A percentile compares a stretch with the other conserved stretches of the same genome.
Evolutionary conservation across 2,113 vertebrate genomes (phyloP).

Genomic region (Saccopteryx leptura): DNA sequence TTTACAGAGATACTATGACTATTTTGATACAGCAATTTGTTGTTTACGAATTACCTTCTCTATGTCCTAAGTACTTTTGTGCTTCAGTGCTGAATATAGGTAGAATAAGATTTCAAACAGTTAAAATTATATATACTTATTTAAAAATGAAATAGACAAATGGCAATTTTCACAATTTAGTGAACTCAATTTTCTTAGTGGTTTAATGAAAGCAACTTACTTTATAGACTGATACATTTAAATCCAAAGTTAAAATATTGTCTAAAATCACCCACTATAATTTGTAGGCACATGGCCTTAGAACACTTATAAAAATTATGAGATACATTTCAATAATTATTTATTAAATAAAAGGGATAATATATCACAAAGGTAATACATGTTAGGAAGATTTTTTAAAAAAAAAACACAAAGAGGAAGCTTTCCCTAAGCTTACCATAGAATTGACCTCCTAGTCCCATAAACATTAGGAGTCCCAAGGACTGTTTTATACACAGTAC

Average conservation of each 20-base stretch:
- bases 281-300: background rate
- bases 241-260: background rate
- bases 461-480: background rate
- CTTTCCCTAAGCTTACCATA: background rate
- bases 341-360: conserved; percentile 7
- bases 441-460: background rate
- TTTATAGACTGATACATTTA: conserved; percentile 42
- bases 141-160: conserved; percentile 68
- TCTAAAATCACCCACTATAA: background rate
- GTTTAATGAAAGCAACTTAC: conserved; percentile 51
- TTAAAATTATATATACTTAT: conserved; percentile 83
- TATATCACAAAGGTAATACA: background rate
- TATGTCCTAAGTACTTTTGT: conserved; percentile 77
- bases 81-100: conserved; percentile 76
- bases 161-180: conserved; percentile 63
- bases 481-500: background rate
- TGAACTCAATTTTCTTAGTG: conserved; percentile 63
- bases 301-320: conserved; percentile 23
- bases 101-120: conserved; percentile 83
- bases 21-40: conserved; percentile 75
- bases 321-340: background rate
- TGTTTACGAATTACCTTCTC: conserved; percentile 78
- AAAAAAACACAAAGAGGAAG: background rate
- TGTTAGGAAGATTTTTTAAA: background rate
- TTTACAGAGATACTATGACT: conserved; percentile 72